Evolutionary conservation across 2,113 vertebrate species (phyloP).

Genomic region (Phrynosoma platyrhinos): DNA sequence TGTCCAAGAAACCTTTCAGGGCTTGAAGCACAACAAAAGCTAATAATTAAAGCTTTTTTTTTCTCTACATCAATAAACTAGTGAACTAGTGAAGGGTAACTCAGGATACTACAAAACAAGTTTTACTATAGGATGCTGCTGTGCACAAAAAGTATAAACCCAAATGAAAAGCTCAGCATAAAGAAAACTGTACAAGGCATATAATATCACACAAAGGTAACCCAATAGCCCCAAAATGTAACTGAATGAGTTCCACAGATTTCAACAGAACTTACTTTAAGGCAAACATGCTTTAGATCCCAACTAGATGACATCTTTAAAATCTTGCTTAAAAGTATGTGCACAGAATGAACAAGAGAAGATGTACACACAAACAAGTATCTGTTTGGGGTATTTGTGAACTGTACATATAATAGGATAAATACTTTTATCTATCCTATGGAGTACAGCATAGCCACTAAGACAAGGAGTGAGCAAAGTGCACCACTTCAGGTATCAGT

Average conservation of each 20-base stretch:
- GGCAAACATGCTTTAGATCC: background rate
- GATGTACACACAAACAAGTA: background rate
- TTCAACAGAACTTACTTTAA: background rate
- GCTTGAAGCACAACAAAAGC: slow-evolving; percentile 78
- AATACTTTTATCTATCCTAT: background rate
- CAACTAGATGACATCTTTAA: background rate
- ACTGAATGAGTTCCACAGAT: background rate
- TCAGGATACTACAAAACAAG: slow-evolving; percentile 62
- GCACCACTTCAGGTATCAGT: too few species aligned
- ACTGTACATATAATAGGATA: background rate
- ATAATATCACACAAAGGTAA: slow-evolving; percentile 2
- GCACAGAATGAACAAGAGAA: background rate
- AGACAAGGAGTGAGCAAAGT: too few species aligned
- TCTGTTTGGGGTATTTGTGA: background rate
- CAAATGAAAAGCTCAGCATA: slow-evolving; percentile 60
- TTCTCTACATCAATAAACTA: slow-evolving; percentile 66
- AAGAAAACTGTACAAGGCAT: slow-evolving; percentile 68
- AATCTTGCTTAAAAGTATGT: background rate
- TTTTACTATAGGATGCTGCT: slow-evolving; percentile 67
- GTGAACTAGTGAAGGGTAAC: slow-evolving; percentile 69
- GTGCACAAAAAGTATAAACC: slow-evolving; percentile 65
- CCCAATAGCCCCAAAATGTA: background rate
- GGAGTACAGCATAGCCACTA: background rate
- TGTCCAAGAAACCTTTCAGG: slow-evolving; percentile 77
- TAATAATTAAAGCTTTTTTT: slow-evolving; percentile 79